These are phyloP conservation scores for Congeria kusceri DNA, from an alignment of 2,888 invertebrate genomes.

Conservation along the genomic window DNA sequence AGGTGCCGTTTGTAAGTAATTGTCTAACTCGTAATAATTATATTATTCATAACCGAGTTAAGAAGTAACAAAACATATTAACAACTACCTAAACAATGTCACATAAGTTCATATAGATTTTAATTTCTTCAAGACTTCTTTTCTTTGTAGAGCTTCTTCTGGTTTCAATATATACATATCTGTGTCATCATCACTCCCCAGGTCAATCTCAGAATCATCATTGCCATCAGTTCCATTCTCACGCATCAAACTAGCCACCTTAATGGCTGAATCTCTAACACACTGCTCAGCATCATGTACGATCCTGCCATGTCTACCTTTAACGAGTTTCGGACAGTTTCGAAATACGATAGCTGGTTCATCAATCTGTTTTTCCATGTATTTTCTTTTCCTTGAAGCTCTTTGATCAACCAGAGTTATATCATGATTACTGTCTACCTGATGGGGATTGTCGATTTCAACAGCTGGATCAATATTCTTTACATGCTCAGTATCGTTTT, in stretches of 20 bases:
- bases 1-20: no score
- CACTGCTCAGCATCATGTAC: no score
- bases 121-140: conserved; percentile 2
- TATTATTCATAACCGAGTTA: no score
- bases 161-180: conserved; percentile 34
- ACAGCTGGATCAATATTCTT: background rate
- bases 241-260: no score
- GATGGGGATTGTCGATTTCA: background rate
- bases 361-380: background rate
- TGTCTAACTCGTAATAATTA: no score
- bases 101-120: background rate
- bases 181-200: conserved; percentile 43
- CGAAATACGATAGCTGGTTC: background rate
- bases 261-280: no score
- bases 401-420: background rate
- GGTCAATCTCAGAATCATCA: conserved; percentile 18
- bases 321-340: no score
- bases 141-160: conserved; percentile 13
- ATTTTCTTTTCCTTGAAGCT: background rate
- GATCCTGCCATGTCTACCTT: no score
- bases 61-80: no score
- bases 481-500: background rate
- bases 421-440: background rate
- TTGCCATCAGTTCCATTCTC: conserved; percentile 16
- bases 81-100: no score